These are phyloP conservation scores for Chiroxiphia lanceolata DNA, from an alignment of 2,797 vertebrate species.

Conservation along the genomic window DNA sequence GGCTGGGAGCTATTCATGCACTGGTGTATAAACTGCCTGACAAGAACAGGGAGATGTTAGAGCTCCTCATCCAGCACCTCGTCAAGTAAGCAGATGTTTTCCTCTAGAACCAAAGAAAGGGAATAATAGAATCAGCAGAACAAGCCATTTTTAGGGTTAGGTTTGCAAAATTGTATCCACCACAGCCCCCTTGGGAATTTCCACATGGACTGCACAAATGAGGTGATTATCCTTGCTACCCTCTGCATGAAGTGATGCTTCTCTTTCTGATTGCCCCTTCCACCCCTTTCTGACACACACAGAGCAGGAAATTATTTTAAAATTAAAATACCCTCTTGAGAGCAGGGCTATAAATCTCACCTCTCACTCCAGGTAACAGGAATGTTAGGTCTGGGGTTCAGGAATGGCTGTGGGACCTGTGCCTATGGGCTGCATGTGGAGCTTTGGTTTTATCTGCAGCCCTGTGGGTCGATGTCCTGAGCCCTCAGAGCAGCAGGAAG, in stretches of 20 bases:
- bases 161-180: neutral
- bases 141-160: neutral
- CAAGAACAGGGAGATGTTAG: constrained; percentile 92
- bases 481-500: neutral
- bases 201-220: neutral
- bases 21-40: constrained; percentile 94
- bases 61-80: constrained; percentile 91
- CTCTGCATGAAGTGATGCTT: neutral
- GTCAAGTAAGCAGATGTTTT: constrained; percentile 82
- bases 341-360: neutral
- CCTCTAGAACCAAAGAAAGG: neutral
- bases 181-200: neutral
- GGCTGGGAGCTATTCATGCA: constrained; percentile 90
- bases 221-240: neutral
- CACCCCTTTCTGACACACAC: neutral
- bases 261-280: neutral
- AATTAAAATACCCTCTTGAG: neutral
- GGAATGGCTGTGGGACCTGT: neutral
- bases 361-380: neutral
- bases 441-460: neutral
- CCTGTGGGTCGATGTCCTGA: neutral
- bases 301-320: neutral
- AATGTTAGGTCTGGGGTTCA: neutral
- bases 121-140: neutral
- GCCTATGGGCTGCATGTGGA: neutral